phyloP scores from a whole-genome alignment of 1,140 invertebrate genomes.

The Drosophila fuyamai region DNA sequence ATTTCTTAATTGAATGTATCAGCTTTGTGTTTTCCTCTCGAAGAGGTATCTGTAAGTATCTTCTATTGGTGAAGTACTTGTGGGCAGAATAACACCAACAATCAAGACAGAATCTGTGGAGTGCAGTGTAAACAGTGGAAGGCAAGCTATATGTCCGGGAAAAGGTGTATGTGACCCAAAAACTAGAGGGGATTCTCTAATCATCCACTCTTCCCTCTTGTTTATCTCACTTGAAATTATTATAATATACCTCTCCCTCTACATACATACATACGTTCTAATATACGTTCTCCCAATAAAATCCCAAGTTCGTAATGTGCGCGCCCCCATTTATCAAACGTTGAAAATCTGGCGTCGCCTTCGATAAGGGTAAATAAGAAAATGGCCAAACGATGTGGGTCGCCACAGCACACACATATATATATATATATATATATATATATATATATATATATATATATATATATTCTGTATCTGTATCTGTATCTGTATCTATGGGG shows the following conservation, averaged over 20 bases:
- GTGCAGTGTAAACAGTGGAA: neutral
- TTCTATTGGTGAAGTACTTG: slow-evolving; percentile 4
- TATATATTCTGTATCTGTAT: slow-evolving; percentile 14
- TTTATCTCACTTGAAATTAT: neutral
- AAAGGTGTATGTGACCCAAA: neutral
- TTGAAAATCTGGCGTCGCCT: slow-evolving; percentile 68
- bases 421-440: neutral
- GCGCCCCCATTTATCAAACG: slow-evolving; percentile 73
- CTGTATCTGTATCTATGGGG: slow-evolving; percentile 22
- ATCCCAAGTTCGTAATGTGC: slow-evolving; percentile 60
- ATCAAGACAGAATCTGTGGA: slow-evolving; percentile 2
- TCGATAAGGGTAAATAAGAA: slow-evolving; percentile 73
- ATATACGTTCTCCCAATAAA: slow-evolving; percentile 32
- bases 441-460: neutral
- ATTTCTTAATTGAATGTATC: neutral
- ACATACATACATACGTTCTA: neutral
- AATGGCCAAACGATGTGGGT: slow-evolving; percentile 69
- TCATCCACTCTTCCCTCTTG: neutral
- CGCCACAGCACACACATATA: slow-evolving; percentile 8
- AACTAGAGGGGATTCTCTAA: neutral
- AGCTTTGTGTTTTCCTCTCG: neutral
- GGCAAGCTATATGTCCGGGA: slow-evolving; percentile 2
- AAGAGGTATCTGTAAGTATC: slow-evolving; percentile 3
- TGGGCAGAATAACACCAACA: slow-evolving; percentile 6
- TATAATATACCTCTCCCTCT: neutral